Evolutionary conservation across 1,140 invertebrate genomes (phyloP), one percentile per base, ranked within the genome.

Genomic region (Plutomurus gul): DNA sequence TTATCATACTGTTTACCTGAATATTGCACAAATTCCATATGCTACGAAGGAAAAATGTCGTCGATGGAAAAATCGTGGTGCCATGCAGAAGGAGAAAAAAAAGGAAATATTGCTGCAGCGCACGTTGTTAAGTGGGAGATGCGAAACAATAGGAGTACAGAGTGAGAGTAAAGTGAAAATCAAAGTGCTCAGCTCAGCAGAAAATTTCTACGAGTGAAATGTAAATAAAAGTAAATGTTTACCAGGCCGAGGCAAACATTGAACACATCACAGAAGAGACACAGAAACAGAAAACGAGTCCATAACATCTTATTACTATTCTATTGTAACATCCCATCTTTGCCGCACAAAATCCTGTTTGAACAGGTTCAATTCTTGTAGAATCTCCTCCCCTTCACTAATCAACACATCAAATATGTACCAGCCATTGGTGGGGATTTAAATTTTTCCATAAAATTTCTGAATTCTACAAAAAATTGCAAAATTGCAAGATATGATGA

Each of bases 211-310:
- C 75, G 76, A 77, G 76, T 77, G 76, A 77, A 77, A 77, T 77
- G 76, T 71, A 77, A 77, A 77, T 77, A 77, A 70, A 77, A 65
- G 60, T 40, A 77, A 70, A 77, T 77, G 76, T 77, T 77, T 77
- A 77, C 76, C 51, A 51, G 30, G 49, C 60, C 75, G 33, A 77
- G 27, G 37, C 39, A 77, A 77, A 40, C 51, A 71, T 65, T 65
- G 56, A 65, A 65, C 56, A 65, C 56, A 65, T 65, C 56, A 65
- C 56, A 65, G 13, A 65, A 43, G 27, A 65, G 36, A 33, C 56
- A 65, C 56, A 65, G 13, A 65, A 43, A 27, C 30, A n/a, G 56
- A 4, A 65, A 65, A 65, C 16, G 27, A 65, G 56, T 33, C 56
- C 56, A 65, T 16, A 33, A 4, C 4, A 65, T 65, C 30, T 16